phyloP scores from a whole-genome alignment of 2,113 vertebrate species.

The Corythoichthys haematopterus region DNA sequence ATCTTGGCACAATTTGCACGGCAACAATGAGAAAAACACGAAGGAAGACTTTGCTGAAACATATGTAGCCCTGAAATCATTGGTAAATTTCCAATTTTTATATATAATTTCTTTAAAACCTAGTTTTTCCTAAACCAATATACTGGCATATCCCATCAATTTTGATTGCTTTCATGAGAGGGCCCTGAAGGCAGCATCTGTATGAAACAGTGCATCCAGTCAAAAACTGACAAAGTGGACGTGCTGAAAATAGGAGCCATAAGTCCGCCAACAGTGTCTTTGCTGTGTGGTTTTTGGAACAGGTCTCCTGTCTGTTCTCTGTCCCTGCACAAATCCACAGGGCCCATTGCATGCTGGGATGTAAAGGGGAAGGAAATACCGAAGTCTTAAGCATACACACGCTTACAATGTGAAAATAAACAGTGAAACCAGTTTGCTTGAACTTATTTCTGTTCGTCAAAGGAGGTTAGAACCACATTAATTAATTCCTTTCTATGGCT shows the following conservation, averaged over 20 bases:
- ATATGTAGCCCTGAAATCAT: too few relatives aligned
- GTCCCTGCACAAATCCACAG: conserved; percentile 48
- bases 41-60: too few relatives aligned
- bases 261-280: conserved; percentile 56
- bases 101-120: background rate
- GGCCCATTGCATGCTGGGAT: conserved; percentile 56
- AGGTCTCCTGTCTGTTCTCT: conserved; percentile 64
- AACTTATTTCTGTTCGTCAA: background rate
- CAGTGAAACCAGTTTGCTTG: background rate
- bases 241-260: conserved; percentile 48
- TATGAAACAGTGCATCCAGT: conserved; percentile 46
- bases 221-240: conserved; percentile 29
- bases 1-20: background rate
- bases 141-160: conserved; percentile 27
- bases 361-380: conserved; percentile 40
- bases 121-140: conserved; percentile 14
- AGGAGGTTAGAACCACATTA: background rate
- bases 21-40: too few relatives aligned
- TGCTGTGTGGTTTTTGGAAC: conserved; percentile 64
- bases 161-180: conserved; percentile 26
- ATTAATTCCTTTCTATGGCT: background rate
- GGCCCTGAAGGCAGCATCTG: conserved; percentile 14
- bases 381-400: conserved; percentile 17
- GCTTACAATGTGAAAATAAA: conserved; percentile 29
- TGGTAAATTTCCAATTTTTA: too few relatives aligned